Conservation (phyloP, 2,797 vertebrate species). For the Phoebastria nigripes region DNA sequence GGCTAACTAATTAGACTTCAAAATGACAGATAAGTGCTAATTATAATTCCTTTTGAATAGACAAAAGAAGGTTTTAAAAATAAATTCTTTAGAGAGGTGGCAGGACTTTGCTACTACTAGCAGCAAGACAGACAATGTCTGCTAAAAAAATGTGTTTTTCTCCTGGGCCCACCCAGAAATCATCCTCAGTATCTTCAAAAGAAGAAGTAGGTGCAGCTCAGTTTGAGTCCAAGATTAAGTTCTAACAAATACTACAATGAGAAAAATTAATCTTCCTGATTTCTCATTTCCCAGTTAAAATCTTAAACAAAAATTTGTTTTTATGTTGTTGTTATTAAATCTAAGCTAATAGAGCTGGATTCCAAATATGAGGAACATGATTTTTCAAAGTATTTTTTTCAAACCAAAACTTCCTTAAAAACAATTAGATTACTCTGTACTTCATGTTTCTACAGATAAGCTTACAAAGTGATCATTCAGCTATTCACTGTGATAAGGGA, state of each 20-base stretch:
- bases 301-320: background rate
- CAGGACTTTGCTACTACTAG: background rate
- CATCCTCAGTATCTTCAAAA: background rate
- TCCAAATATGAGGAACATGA: background rate
- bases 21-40: slow-evolving; percentile 32
- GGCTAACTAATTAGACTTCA: slow-evolving; percentile 22
- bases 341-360: background rate
- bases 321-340: background rate
- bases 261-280: background rate
- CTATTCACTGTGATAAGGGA: background rate
- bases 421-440: background rate
- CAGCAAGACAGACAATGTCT: background rate
- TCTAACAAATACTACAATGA: background rate
- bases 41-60: background rate
- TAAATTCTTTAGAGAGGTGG: background rate
- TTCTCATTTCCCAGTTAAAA: background rate
- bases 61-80: background rate
- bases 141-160: background rate
- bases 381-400: slow-evolving; percentile 9
- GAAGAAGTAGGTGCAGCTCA: background rate
- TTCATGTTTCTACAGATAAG: background rate
- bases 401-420: background rate
- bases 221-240: background rate
- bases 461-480: background rate
- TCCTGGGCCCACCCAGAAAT: background rate